phyloP scores from a whole-genome alignment of 2,113 vertebrate genomes.

The Egretta garzetta region DNA sequence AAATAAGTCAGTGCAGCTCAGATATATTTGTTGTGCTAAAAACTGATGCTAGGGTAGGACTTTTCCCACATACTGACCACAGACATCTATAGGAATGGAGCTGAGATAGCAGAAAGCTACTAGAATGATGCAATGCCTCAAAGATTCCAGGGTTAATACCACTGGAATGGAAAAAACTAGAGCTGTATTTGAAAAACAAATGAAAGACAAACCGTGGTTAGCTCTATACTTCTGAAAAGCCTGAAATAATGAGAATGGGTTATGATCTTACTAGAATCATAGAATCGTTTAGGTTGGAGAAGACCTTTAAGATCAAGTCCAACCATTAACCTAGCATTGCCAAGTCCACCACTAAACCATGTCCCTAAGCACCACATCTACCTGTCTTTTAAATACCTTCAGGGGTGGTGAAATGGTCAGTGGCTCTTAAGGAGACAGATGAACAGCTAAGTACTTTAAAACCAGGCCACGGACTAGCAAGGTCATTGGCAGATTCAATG shows the following conservation, averaged over 20 bases:
- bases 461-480: not conserved
- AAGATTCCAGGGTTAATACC: conserved; percentile 24
- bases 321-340: too few species aligned
- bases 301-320: too few species aligned
- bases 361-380: too few species aligned
- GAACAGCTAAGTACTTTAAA: not conserved
- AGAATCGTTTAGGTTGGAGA: too few species aligned
- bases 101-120: conserved; percentile 18
- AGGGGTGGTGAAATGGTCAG: not conserved
- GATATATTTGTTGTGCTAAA: not conserved
- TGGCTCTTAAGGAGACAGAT: not conserved
- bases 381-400: too few species aligned
- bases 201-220: not conserved
- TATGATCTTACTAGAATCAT: not conserved
- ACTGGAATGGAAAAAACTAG: not conserved
- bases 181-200: conserved; percentile 2
- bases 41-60: not conserved
- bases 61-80: not conserved
- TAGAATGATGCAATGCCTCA: conserved; percentile 6
- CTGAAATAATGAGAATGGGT: not conserved
- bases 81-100: not conserved
- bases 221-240: not conserved
- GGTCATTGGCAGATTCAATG: not conserved
- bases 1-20: not conserved
- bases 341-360: too few species aligned